Evolutionary conservation across 2,888 invertebrate species (phyloP), one percentile per base, ranked within the genome.

Genomic region (Aquatica leii): DNA sequence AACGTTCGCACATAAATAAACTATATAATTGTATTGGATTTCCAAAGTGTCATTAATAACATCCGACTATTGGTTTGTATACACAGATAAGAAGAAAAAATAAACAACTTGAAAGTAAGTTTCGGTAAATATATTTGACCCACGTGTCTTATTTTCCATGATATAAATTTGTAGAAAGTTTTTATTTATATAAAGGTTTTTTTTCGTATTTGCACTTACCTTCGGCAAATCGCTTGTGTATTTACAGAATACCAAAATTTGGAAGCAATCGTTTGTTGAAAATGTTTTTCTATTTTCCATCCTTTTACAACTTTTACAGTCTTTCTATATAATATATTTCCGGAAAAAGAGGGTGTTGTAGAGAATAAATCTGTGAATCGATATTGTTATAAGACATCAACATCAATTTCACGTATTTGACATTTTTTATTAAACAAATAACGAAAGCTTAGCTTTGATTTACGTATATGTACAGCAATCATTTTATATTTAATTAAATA

Each of bases 391-490:
- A 46, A 14, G 18, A 46, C 46, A 46, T 46, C n/a, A 46, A 46
- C 46, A 20, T n/a, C 46, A 46, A 46, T 46, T 46, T 46, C 46
- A 46, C 46, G 46, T 46, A 46, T 46, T 46, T 18, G 46, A 46
- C 46, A 20, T 46, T 18, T 46, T 46, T 18, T 46, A 18, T 18
- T 20, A 24, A 24, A 24, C 2, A 2, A 2, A 24, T 24, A 24
- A 24, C 24, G 24, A 24, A 24, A 24, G 24, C 24, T n/a, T n/a
- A 24, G 24, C 24, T 4, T 24, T 24, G 24, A 4, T 24, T 24
- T 24, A 24, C n/a, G n/a, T n/a, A n/a, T n/a, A n/a, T n/a, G n/a
- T n/a, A n/a, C n/a, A n/a, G n/a, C n/a, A n/a, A n/a, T n/a, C n/a
- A n/a, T n/a, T n/a, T n/a, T n/a, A n/a, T n/a, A n/a, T n/a, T n/a